Evolutionary conservation across 2,113 vertebrate species (phyloP), one percentile per base, ranked within the genome.

Genomic region (Eulacestoma nigropectus): DNA sequence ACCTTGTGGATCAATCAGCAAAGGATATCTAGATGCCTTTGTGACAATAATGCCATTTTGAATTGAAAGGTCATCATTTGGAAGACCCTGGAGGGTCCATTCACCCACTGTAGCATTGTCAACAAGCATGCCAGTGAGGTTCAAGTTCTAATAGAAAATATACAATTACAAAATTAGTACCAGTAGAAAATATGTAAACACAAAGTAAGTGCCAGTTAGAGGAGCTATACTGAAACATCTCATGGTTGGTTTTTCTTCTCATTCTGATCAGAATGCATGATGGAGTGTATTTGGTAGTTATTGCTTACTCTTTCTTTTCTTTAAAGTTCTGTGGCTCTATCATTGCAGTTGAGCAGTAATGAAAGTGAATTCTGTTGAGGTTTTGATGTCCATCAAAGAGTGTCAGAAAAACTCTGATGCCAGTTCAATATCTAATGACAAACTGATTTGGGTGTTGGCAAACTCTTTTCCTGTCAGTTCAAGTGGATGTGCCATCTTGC

Each of bases 31-130:
- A 35, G 98, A 97, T 9, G 98, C 98, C 94, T 98, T 98, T 17
- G 98, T 98, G 81, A 98, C 98, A 87, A 99, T 98, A 30, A 99
- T 98, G 85, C 98, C 98, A 35, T 99, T 99, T 94, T 99, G 98
- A 90, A 99, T 97, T 70, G 98, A 99, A 84, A 99, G 98, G 46
- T 99, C 98, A 77, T 99, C 98, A 5, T 96, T 98, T 29, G 98
- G 98, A 78, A 99, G 94, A 60, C 98, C 98, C 91, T 99, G 98
- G 59, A 99, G 98, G 72, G 97, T 98, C 98, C 98, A 99, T 84
- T 98, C 98, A 67, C 97, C 95, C 86, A 98, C 97, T 17, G 98
- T 98, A 88, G 98, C 78, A 73, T 97, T 98, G 96, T 98, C 98
- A 89, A 98, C 98, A 91, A 99, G 97, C 97, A 99, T 98, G 79